Base-by-base conservation (phyloP, 2,888 invertebrate species). In the Heteropelma amictum region DNA sequence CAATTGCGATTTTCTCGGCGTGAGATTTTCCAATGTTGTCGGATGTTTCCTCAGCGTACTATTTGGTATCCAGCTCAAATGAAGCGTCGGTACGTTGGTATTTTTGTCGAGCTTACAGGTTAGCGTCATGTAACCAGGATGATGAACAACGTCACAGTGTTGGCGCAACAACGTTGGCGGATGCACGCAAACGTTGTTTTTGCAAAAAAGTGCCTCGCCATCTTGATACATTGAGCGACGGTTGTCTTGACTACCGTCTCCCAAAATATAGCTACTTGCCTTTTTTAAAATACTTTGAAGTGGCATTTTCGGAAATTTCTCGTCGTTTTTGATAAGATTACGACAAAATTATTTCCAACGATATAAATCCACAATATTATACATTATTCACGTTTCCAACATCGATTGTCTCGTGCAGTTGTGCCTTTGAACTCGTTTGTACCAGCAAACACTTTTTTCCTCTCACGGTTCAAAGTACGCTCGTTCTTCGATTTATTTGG, bases 171-270 rank as follows among this genome's bases (percentile, higher is more conserved):
- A 92, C 0, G 95, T 95, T 53, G 97, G 96, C 4, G 98, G 97
- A 91, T 98, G 98, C 49, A 98, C 98, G 89, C 98, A 98, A 33
- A 98, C 97, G 90, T 98, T 98, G 89, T 98, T 98, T 90, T 98
- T 98, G 90, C 96, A 96, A 89, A 95, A 96, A 56, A 96, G 90
- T 73, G 95, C 93, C 90, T 96, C 96, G 85, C 96, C 96, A 89
- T 96, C 95, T 87, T 95, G 94, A 86, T 95, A 95, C 69, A 88
- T 80, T 1, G 85, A 82, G 1, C 87, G 85, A 61, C 91, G 91
- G 74, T 91, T 91, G 63, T 92, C 91, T 77, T 92, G 91, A 79
- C 91, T 91, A 75, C 94, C 94, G 49, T 92, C 90, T 53, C 95
- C 95, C 65, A 95, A 90, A 84, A 96, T 95, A 84, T 94, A 95